Percentiles rank a stretch among this genome's conserved stretches.
Evolutionary conservation across 2,888 invertebrate species (phyloP).

Genomic region (Stomorhina lunata): DNA sequence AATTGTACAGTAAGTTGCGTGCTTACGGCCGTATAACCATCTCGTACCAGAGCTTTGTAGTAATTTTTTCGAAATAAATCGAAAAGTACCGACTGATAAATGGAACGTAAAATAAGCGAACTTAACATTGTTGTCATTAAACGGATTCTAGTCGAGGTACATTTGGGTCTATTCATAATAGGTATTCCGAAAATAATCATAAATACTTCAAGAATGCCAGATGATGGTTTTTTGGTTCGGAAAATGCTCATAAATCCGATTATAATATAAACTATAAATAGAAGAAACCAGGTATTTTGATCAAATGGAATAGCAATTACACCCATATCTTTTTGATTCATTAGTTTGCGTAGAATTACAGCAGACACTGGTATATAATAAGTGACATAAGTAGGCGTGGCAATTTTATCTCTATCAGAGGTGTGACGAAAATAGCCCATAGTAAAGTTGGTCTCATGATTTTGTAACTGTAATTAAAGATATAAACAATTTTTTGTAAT

Average conservation of each 20-base stretch:
- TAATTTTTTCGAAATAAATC: conserved; percentile 55
- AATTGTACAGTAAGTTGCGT: conserved; percentile 15
- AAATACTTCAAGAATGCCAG: conserved; percentile 40
- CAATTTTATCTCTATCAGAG: conserved; percentile 39
- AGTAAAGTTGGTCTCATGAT: conserved; percentile 67
- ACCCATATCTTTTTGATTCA: conserved; percentile 65
- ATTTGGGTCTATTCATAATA: neutral
- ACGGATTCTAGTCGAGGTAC: conserved; percentile 14
- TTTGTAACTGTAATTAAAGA: conserved; percentile 15
- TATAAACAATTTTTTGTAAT: too few species aligned
- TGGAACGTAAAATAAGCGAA: conserved; percentile 55
- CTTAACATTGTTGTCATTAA: conserved; percentile 50
- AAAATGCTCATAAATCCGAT: conserved; percentile 16
- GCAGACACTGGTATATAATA: conserved; percentile 68
- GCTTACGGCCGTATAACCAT: conserved; percentile 34
- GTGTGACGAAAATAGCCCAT: conserved; percentile 69
- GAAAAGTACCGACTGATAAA: conserved; percentile 62
- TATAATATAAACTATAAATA: conserved; percentile 50
- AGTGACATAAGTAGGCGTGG: conserved; percentile 69
- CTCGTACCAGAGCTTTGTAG: conserved; percentile 27
- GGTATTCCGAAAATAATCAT: conserved; percentile 50
- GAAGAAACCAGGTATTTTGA: conserved; percentile 64
- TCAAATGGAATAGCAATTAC: conserved; percentile 70
- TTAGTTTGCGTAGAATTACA: conserved; percentile 66
- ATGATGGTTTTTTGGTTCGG: neutral